Evolutionary conservation across 1,140 invertebrate species (phyloP).

Genomic region (Batillaria attramentaria): DNA sequence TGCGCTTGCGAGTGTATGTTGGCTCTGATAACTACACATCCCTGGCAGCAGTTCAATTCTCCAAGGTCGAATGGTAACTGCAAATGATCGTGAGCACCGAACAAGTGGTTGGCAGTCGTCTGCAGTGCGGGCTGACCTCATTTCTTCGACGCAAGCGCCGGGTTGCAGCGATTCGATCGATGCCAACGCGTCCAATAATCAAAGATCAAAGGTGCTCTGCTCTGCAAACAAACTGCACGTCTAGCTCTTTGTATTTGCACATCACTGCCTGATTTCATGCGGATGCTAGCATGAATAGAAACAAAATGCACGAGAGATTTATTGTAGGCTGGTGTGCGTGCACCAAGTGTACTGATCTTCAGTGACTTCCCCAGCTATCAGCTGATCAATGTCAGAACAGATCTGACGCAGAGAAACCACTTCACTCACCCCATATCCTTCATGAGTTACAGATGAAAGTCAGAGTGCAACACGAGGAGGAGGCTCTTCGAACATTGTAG

Average conservation of each 20-base stretch:
- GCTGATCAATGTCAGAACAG: not conserved
- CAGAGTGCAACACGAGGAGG: constrained; percentile 28
- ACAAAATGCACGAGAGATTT: not conserved
- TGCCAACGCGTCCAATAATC: not conserved
- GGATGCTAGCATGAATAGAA: not conserved
- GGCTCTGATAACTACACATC: too few relatives aligned
- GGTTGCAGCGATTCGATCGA: too few relatives aligned
- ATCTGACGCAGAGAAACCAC: not conserved
- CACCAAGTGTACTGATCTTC: too few relatives aligned
- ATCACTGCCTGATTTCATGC: not conserved
- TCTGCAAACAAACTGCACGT: not conserved
- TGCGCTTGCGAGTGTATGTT: too few relatives aligned
- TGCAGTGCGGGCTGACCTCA: too few relatives aligned
- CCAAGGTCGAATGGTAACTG: too few relatives aligned
- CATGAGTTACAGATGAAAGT: constrained; percentile 9
- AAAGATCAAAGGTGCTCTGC: not conserved
- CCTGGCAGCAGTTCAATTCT: too few relatives aligned
- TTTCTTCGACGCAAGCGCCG: too few relatives aligned
- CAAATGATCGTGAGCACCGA: too few relatives aligned
- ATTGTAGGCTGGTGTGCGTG: too few relatives aligned
- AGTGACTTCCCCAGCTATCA: not conserved
- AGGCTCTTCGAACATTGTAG: constrained; percentile 33
- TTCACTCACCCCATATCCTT: constrained; percentile 36
- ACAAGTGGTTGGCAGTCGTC: too few relatives aligned
- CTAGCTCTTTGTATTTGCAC: not conserved